Conservation (phyloP, 2,888 invertebrate genomes). For the Crossocerus cetratus region DNA sequence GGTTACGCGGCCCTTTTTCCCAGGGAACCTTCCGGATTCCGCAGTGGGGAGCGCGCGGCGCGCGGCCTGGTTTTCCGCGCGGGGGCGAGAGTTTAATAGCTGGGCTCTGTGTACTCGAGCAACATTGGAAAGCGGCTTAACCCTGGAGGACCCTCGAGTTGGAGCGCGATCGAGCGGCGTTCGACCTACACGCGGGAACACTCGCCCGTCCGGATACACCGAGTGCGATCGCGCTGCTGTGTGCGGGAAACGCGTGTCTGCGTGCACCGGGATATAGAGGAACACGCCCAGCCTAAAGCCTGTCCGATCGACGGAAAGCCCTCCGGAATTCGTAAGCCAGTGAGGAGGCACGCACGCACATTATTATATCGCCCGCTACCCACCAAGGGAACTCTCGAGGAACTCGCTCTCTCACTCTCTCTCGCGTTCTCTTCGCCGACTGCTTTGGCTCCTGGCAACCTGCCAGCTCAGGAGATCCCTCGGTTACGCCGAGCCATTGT, state of each 20-base stretch:
- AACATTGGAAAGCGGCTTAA: constrained; percentile 61
- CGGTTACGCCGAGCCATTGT: constrained; percentile 61
- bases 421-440: constrained; percentile 44
- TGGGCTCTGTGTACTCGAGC: constrained; percentile 35
- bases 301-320: constrained; percentile 34
- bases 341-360: constrained; percentile 6
- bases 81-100: not conserved
- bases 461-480: constrained; percentile 44
- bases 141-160: constrained; percentile 56
- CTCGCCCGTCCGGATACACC: constrained; percentile 13
- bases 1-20: no score
- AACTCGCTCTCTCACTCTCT: no score
- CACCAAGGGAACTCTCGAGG: constrained; percentile 6
- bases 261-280: constrained; percentile 17
- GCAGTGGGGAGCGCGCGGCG: constrained; percentile 9
- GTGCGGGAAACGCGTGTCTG: constrained; percentile 6
- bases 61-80: not conserved
- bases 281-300: constrained; percentile 19
- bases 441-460: constrained; percentile 37
- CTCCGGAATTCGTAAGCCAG: constrained; percentile 49
- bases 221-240: constrained; percentile 4
- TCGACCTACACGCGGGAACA: constrained; percentile 30
- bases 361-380: constrained; percentile 53
- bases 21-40: no score
- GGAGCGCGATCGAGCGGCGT: constrained; percentile 51